phyloP scores from a whole-genome alignment of 2,888 invertebrate genomes.

The Leucophenga montana region DNA sequence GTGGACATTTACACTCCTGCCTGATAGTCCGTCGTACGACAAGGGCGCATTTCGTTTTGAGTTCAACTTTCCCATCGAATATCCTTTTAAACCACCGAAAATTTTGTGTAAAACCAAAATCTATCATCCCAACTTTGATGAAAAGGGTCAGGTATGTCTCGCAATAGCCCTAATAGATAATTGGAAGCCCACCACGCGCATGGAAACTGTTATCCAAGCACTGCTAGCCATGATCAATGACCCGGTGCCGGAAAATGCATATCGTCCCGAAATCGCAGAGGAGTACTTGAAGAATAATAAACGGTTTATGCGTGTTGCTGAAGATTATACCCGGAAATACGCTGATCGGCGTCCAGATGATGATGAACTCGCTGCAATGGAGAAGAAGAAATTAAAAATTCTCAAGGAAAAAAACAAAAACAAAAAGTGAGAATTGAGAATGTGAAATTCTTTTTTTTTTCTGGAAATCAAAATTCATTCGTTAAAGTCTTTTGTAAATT shows the following conservation, averaged over 20 bases:
- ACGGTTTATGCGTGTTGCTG: constrained; percentile 97
- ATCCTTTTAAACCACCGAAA: constrained; percentile 99
- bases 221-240: constrained; percentile 96
- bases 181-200: constrained; percentile 99
- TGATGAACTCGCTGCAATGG: constrained; percentile 48
- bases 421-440: too few species aligned
- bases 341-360: constrained; percentile 95
- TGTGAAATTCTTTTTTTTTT: too few species aligned
- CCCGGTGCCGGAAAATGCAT: constrained; percentile 98
- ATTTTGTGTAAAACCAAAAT: constrained; percentile 99
- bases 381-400: constrained; percentile 32
- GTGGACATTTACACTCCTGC: constrained; percentile 96
- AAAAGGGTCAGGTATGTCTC: constrained; percentile 97
- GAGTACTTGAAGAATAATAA: constrained; percentile 96
- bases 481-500: too few species aligned
- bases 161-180: constrained; percentile 98
- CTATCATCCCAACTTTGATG: constrained; percentile 99
- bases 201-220: constrained; percentile 99
- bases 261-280: constrained; percentile 95
- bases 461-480: too few species aligned
- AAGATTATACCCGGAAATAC: constrained; percentile 97
- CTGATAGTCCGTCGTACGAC: constrained; percentile 97
- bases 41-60: constrained; percentile 98
- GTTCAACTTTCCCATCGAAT: constrained; percentile 98
- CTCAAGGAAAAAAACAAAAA: not conserved